Evolutionary conservation across 2,797 vertebrate species (phyloP), one percentile per base, ranked within the genome.

Genomic region (Pseudomugil gertrudae): DNA sequence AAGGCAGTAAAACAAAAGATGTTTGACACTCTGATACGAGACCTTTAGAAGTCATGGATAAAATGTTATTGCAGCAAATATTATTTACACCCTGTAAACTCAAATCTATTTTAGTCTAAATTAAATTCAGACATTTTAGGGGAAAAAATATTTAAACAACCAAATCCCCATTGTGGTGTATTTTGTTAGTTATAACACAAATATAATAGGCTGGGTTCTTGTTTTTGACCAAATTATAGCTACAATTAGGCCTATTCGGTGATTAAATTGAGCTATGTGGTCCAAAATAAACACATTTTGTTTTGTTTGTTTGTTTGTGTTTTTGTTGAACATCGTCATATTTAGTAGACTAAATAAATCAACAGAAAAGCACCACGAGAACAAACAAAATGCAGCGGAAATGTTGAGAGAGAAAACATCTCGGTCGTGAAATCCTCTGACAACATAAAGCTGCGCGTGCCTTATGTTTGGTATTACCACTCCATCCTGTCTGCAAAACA

Each of bases 271-370:
- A 8, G n/a, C n/a, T 45, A n/a, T 45, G 19, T 9, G 5, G 5
- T 0, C 40, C 40, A 7, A 21, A 11, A 47, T 47, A 11, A 47
- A 4, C 19, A n/a, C 1, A 23, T 47, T 21, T 45, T 2, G 21
- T 1, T 21, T 47, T 47, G 10, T 47, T 47, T 21, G 19, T 52
- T 33, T 50, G 35, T 7, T 9, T 27, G 60, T 71, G 26, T 57
- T 50, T 54, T 33, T n/a, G 54, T 63, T 53, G 75, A 64, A 74
- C 72, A 53, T 55, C 52, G 43, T 70, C 38, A 57, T 57, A 60
- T 48, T 78, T 75, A 50, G 60, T 83, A 76, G 76, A 72, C n/a
- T n/a, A 33, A 64, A 74, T 84, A 88, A 80, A 68, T 57, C 59
- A 29, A 26, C 47, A 74, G 19, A 58, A 73, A 63, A 76, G 5